Evolutionary conservation across 2,113 vertebrate species (phyloP).

Genomic region (Chaetodon trifascialis): DNA sequence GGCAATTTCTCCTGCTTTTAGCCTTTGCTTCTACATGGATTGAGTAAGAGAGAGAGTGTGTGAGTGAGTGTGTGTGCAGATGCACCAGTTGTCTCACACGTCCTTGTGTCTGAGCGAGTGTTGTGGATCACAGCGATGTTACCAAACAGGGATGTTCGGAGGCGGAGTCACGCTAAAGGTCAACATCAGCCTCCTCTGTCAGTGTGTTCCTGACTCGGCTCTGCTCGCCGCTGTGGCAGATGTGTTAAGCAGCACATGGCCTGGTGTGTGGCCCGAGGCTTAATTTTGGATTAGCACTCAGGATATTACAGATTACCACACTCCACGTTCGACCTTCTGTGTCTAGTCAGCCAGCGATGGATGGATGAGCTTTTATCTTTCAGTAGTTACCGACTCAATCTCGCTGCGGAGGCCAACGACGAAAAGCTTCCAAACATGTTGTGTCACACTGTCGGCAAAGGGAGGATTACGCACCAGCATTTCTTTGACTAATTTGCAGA

Average conservation of each 20-base stretch:
- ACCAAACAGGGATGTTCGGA: slow-evolving; percentile 9
- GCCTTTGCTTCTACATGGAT: neutral
- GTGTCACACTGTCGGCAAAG: slow-evolving; percentile 42
- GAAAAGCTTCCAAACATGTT: slow-evolving; percentile 47
- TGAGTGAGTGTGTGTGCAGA: neutral
- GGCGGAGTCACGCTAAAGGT: slow-evolving; percentile 47
- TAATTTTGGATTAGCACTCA: slow-evolving; percentile 76
- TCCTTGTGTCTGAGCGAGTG: neutral
- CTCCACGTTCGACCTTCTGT: slow-evolving; percentile 66
- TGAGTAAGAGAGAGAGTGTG: neutral
- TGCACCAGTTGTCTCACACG: neutral
- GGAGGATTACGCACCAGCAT: slow-evolving; percentile 45
- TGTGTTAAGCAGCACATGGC: slow-evolving; percentile 65
- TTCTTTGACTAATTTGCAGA: slow-evolving; percentile 45
- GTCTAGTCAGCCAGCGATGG: slow-evolving; percentile 42
- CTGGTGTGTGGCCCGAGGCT: slow-evolving; percentile 58
- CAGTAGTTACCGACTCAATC: slow-evolving; percentile 48
- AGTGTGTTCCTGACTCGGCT: neutral
- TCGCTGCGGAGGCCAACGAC: slow-evolving; percentile 9
- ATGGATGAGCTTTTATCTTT: slow-evolving; percentile 69
- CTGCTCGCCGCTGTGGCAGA: slow-evolving; percentile 14
- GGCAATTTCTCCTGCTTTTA: slow-evolving; percentile 23
- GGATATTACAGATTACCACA: slow-evolving; percentile 74
- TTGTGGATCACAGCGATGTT: slow-evolving; percentile 15
- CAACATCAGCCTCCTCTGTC: slow-evolving; percentile 4